phyloP scores from a whole-genome alignment of 2,888 invertebrate genomes.

The Philonicus albiceps region DNA sequence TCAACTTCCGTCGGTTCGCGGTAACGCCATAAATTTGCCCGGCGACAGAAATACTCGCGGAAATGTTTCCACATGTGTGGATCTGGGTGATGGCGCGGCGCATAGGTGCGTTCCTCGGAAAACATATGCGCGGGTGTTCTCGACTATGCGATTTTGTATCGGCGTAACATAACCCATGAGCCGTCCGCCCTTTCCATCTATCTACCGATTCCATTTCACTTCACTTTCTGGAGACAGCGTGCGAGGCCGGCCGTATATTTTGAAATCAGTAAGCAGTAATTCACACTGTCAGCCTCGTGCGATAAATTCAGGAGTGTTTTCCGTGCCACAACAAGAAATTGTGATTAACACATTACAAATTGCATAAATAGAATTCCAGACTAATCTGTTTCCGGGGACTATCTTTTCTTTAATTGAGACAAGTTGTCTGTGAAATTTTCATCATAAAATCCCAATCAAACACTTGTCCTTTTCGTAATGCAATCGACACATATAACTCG shows the following conservation, averaged over 20 bases:
- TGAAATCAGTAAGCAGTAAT: neutral
- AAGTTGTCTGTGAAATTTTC: neutral
- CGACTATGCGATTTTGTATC: neutral
- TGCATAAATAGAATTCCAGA: neutral
- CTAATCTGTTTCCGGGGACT: neutral
- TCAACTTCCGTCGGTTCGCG: neutral
- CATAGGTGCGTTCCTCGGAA: neutral
- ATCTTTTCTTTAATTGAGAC: neutral
- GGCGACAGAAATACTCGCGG: constrained; percentile 10
- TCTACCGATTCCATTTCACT: neutral
- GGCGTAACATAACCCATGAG: neutral
- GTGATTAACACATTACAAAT: neutral
- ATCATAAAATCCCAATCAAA: neutral
- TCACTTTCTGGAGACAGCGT: neutral
- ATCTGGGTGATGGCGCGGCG: neutral
- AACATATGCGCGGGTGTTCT: neutral
- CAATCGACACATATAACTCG: too few species aligned
- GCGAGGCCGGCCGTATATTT: neutral
- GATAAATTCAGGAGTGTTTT: neutral
- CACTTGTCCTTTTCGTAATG: too few species aligned
- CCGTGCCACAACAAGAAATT: neutral
- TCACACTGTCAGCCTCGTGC: neutral
- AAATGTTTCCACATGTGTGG: constrained; percentile 19
- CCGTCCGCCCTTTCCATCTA: neutral
- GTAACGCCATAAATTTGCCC: constrained; percentile 7